Conservation (phyloP, 2,888 invertebrate genomes). For the Cylindroiulus punctatus region DNA sequence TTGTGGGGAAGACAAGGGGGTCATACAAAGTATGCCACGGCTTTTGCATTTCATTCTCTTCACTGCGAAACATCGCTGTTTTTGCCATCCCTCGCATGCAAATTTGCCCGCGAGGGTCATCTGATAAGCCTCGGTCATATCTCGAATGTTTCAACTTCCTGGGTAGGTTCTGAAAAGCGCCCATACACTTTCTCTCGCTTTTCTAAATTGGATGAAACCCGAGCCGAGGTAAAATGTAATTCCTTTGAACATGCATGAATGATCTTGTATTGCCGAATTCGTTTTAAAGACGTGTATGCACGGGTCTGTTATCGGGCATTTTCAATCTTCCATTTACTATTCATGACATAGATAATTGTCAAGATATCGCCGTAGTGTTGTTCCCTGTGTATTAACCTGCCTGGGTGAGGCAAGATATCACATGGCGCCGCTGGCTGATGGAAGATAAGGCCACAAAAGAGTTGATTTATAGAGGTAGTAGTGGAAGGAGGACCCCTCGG, state of each 20-base stretch:
- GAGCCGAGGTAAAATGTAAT: conserved; percentile 31
- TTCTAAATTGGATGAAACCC: conserved; percentile 35
- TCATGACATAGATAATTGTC: conserved; percentile 53
- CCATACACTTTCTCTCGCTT: neutral
- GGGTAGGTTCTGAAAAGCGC: neutral
- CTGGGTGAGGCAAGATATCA: conserved; percentile 52
- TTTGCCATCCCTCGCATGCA: neutral
- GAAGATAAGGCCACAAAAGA: conserved; percentile 52
- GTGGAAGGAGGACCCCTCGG: conserved; percentile 44
- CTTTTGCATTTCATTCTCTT: neutral
- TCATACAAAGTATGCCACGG: conserved; percentile 18
- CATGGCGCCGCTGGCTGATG: conserved; percentile 51
- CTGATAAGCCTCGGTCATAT: neutral
- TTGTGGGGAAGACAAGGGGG: neutral
- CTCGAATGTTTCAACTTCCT: neutral
- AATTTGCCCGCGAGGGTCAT: conserved; percentile 13
- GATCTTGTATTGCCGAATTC: conserved; percentile 34
- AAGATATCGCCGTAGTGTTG: conserved; percentile 51
- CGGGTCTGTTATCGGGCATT: conserved; percentile 27
- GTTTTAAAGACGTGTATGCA: conserved; percentile 42
- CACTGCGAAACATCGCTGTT: neutral
- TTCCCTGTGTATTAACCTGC: conserved; percentile 52
- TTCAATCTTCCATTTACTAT: conserved; percentile 52
- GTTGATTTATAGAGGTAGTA: conserved; percentile 52
- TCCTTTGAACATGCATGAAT: conserved; percentile 39